Conservation (phyloP, 2,888 invertebrate genomes). For the Neoascia interrupta region DNA sequence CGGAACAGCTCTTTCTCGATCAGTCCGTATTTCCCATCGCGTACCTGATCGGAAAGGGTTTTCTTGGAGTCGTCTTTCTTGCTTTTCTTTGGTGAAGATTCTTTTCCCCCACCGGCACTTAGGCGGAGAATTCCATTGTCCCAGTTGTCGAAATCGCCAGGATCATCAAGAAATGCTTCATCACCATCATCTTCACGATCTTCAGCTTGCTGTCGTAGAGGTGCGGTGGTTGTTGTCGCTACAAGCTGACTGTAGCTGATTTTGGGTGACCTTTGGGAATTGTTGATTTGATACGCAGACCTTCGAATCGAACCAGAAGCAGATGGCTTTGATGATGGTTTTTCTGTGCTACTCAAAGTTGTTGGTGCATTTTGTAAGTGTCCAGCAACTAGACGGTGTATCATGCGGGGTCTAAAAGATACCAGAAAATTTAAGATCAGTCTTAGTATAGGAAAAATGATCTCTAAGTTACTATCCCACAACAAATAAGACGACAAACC, state of each 20-base stretch:
- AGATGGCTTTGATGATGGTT: constrained; percentile 37
- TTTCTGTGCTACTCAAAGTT: not conserved
- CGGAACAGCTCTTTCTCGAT: constrained; percentile 91
- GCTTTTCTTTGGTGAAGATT: constrained; percentile 78
- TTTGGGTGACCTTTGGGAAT: constrained; percentile 72
- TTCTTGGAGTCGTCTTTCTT: constrained; percentile 87
- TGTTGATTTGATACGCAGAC: constrained; percentile 70
- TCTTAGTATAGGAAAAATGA: too few species aligned
- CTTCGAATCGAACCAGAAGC: constrained; percentile 72
- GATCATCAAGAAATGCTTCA: constrained; percentile 77
- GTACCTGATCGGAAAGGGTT: constrained; percentile 92
- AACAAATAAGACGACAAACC: too few species aligned
- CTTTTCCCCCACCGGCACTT: constrained; percentile 86
- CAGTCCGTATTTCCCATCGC: constrained; percentile 93
- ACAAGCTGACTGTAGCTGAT: constrained; percentile 32
- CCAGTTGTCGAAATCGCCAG: constrained; percentile 81
- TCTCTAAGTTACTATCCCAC: too few species aligned
- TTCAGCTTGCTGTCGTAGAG: constrained; percentile 35
- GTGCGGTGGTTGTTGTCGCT: constrained; percentile 50
- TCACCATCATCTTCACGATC: constrained; percentile 74
- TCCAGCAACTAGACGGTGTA: constrained; percentile 86
- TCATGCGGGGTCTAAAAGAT: constrained; percentile 81
- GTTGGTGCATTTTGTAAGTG: constrained; percentile 81
- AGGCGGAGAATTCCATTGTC: constrained; percentile 85
- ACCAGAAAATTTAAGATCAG: too few species aligned